A percentile compares a stretch with the other conserved stretches of the same genome.
These are phyloP conservation scores for Riptortus pedestris DNA, from an alignment of 1,140 invertebrate genomes.

Conservation along the genomic window DNA sequence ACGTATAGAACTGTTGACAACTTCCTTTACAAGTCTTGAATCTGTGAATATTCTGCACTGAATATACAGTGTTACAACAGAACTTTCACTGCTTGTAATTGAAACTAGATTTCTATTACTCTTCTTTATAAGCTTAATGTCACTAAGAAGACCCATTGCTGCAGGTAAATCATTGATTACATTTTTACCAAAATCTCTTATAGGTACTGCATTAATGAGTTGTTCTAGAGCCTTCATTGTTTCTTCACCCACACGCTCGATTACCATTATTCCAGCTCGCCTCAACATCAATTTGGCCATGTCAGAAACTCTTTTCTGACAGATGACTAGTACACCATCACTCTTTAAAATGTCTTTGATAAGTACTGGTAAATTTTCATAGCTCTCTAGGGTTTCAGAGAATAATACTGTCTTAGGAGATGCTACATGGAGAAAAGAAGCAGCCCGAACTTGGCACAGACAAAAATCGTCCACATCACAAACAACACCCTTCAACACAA, in stretches of 20 bases:
- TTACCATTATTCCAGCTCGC: neutral
- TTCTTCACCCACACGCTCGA: neutral
- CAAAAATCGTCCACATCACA: neutral
- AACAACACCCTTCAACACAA: neutral
- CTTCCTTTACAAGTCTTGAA: neutral
- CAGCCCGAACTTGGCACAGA: neutral
- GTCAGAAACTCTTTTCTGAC: conserved; percentile 4
- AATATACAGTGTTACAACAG: neutral
- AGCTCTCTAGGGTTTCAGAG: neutral
- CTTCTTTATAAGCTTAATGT: neutral
- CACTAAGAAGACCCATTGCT: neutral
- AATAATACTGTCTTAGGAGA: neutral
- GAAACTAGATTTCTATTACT: neutral
- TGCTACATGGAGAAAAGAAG: neutral
- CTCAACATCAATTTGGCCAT: neutral
- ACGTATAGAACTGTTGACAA: neutral
- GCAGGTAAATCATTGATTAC: neutral
- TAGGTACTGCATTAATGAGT: neutral
- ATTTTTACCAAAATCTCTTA: neutral
- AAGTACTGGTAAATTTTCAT: neutral
- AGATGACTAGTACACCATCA: neutral
- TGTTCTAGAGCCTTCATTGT: neutral
- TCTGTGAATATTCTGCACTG: neutral
- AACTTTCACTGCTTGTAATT: neutral
- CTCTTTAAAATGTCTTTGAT: neutral